Conservation (phyloP, 2,113 vertebrate genomes). For the Entomyzon cyanotis region DNA sequence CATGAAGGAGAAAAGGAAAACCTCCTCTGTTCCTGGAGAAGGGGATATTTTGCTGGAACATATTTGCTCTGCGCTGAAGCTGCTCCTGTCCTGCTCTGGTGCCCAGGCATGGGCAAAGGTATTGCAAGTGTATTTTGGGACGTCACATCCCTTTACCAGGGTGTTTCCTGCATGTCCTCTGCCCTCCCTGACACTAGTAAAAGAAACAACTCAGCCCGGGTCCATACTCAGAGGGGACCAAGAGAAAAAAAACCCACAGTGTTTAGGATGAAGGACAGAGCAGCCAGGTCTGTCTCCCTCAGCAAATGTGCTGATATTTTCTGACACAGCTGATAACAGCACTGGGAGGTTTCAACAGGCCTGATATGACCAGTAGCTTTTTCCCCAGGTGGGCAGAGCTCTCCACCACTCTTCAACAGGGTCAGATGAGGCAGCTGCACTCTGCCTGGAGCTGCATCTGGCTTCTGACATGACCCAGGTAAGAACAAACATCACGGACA, state of each 20-base stretch:
- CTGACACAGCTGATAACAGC: not conserved
- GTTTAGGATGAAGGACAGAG: not conserved
- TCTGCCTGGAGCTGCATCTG: conserved; percentile 38
- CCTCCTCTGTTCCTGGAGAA: not conserved
- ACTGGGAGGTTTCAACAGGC: conserved; percentile 2
- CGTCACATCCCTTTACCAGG: not conserved
- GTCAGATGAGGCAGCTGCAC: conserved; percentile 39
- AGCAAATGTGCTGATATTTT: not conserved
- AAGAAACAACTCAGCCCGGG: not conserved
- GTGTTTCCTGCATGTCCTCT: not conserved
- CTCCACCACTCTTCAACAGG: not conserved
- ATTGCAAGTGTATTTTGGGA: not conserved
- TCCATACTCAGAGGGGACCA: not conserved
- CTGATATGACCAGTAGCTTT: not conserved
- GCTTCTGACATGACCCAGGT: conserved; percentile 32
- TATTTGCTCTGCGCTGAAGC: not conserved
- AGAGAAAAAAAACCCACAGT: not conserved
- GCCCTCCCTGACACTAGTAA: not conserved
- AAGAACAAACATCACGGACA: not conserved
- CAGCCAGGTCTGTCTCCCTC: not conserved
- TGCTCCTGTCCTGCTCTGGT: not conserved
- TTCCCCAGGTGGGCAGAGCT: not conserved
- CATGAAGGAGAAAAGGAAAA: not conserved
- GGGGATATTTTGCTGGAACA: not conserved
- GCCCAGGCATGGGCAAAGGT: no score